Evolutionary conservation across 2,113 vertebrate species (phyloP).

Genomic region (Paraplagusia blochii): DNA sequence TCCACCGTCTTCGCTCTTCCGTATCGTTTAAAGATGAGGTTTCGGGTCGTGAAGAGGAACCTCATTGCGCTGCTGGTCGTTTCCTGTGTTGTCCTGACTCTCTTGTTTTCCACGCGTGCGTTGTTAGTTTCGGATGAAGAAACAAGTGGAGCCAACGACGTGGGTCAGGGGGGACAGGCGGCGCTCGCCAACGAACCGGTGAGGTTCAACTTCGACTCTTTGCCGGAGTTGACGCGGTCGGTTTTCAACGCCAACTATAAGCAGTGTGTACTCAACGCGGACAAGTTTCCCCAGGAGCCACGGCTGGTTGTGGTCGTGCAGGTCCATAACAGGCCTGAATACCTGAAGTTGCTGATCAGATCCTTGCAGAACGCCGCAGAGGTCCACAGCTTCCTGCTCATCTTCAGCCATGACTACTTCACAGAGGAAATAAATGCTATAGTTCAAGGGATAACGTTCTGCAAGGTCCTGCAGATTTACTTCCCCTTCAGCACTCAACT

Average conservation of each 20-base stretch:
- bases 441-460: constrained; percentile 73
- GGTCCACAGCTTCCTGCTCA: constrained; percentile 67
- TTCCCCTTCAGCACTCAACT: constrained; percentile 80
- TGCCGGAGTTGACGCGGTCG: constrained; percentile 49
- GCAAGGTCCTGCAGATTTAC: constrained; percentile 78
- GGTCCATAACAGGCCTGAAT: constrained; percentile 75
- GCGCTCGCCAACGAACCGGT: neutral
- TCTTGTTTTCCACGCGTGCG: constrained; percentile 50
- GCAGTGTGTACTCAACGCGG: constrained; percentile 66
- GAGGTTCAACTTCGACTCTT: constrained; percentile 51
- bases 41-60: constrained; percentile 65
- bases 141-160: neutral
- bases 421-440: constrained; percentile 71
- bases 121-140: constrained; percentile 12
- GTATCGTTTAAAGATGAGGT: constrained; percentile 57
- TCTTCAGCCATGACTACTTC: constrained; percentile 78
- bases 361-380: constrained; percentile 69
- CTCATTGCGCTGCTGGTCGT: constrained; percentile 57
- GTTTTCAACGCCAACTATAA: constrained; percentile 68
- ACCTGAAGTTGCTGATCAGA: constrained; percentile 71
- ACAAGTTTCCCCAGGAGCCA: constrained; percentile 64
- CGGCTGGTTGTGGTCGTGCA: constrained; percentile 74
- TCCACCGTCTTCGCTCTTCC: neutral
- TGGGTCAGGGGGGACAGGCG: neutral
- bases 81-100: constrained; percentile 37